Evolutionary conservation across 35 echinoderm and acorn worm species (phyloP).

Genomic region (Nesometra sesokonis): DNA sequence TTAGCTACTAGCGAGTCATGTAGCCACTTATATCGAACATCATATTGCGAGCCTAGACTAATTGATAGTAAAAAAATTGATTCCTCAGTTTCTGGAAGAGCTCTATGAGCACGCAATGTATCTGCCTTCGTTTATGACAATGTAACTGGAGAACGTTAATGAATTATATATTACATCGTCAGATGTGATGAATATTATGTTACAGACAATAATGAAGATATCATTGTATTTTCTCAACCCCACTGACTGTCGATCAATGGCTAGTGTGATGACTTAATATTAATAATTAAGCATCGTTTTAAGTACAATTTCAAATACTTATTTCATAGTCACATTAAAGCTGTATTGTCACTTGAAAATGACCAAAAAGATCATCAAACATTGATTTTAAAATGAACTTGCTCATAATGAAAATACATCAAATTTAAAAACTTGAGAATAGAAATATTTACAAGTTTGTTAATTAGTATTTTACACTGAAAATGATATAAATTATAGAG

Average conservation of each 20-base stretch:
- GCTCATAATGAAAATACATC: too few species aligned
- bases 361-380: too few species aligned
- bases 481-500: too few species aligned
- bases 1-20: background rate
- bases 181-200: background rate
- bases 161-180: background rate
- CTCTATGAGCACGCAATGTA: background rate
- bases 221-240: background rate
- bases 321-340: too few species aligned
- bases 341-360: too few species aligned
- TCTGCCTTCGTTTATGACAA: background rate
- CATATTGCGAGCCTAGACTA: background rate
- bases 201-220: background rate
- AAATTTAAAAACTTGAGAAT: too few species aligned
- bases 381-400: too few species aligned
- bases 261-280: background rate
- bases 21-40: background rate
- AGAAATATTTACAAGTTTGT: too few species aligned
- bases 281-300: background rate
- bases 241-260: background rate
- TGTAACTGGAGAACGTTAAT: background rate
- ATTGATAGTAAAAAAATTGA: conserved; percentile 1
- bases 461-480: too few species aligned
- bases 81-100: background rate
- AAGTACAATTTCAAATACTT: background rate